Percentiles rank a stretch among this genome's conserved stretches.
Evolutionary conservation across 2,888 invertebrate genomes (phyloP).

Genomic region (Cheilosia vernalis): DNA sequence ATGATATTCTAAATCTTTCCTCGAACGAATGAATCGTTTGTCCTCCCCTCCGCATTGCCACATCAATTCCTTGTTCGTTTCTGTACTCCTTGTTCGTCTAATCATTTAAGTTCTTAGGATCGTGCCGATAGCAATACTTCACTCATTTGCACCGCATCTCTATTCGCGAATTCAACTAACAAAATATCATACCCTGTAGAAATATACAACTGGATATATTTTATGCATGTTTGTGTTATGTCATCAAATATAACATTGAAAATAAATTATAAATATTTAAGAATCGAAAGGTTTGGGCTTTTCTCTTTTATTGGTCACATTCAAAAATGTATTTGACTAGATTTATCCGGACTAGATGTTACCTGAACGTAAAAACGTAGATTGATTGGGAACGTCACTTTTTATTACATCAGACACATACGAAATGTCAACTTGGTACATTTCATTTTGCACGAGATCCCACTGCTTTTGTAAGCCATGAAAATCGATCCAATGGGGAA

Average conservation of each 20-base stretch:
- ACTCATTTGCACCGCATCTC: conserved; percentile 47
- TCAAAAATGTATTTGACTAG: no score
- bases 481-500: no score
- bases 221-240: conserved; percentile 65
- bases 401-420: no score
- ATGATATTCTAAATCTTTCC: conserved; percentile 82
- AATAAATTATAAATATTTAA: conserved; percentile 74
- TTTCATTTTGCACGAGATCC: no score
- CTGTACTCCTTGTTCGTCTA: conserved; percentile 18
- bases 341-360: no score
- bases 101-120: conserved; percentile 30
- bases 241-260: conserved; percentile 56
- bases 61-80: conserved; percentile 2
- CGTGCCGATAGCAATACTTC: conserved; percentile 50
- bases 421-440: no score
- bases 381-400: no score
- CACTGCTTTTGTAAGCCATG: no score
- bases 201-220: conserved; percentile 50
- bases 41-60: neutral
- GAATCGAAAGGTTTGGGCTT: conserved; percentile 7
- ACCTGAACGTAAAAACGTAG: no score
- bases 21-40: conserved; percentile 79
- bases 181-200: conserved; percentile 39
- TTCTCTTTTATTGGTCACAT: neutral
- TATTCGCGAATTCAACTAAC: neutral